Evolutionary conservation across 1,140 invertebrate genomes (phyloP).

Genomic region (Antheraea mylitta): DNA sequence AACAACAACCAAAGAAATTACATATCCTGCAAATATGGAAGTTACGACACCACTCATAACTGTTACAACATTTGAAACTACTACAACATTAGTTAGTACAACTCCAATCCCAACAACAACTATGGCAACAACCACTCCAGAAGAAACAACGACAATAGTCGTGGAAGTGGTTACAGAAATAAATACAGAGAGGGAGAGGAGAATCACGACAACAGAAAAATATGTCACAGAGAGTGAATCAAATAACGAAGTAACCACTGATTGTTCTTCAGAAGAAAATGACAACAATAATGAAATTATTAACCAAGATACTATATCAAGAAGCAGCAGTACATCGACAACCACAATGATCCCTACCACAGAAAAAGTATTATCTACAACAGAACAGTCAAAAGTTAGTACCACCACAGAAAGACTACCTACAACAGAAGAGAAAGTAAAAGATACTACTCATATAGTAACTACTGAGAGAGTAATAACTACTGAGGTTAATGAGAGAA

Average conservation of each 20-base stretch:
- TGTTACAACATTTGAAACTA: constrained; percentile 24
- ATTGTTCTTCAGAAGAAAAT: constrained; percentile 51
- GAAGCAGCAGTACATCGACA: constrained; percentile 9
- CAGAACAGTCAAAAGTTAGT: neutral
- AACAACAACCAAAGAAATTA: constrained; percentile 10
- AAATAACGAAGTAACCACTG: constrained; percentile 21
- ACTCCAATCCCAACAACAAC: constrained; percentile 20
- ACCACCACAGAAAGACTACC: neutral
- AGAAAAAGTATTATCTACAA: neutral
- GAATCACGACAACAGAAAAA: constrained; percentile 28
- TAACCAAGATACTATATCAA: constrained; percentile 25
- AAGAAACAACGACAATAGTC: constrained; percentile 49
- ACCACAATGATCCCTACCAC: constrained; percentile 19
- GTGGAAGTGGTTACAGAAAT: constrained; percentile 50
- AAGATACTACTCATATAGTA: constrained; percentile 24
- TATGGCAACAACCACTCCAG: constrained; percentile 15
- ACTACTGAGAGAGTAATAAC: constrained; percentile 16
- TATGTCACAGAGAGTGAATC: constrained; percentile 10
- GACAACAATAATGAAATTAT: constrained; percentile 61
- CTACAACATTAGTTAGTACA: constrained; percentile 16
- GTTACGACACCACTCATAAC: constrained; percentile 18
- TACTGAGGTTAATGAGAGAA: neutral
- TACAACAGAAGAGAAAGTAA: constrained; percentile 23
- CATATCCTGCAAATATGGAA: constrained; percentile 21
- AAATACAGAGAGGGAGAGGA: constrained; percentile 41